These are phyloP conservation scores for Sinosuthora webbiana DNA, from an alignment of 2,113 vertebrate species.

Conservation along the genomic window DNA sequence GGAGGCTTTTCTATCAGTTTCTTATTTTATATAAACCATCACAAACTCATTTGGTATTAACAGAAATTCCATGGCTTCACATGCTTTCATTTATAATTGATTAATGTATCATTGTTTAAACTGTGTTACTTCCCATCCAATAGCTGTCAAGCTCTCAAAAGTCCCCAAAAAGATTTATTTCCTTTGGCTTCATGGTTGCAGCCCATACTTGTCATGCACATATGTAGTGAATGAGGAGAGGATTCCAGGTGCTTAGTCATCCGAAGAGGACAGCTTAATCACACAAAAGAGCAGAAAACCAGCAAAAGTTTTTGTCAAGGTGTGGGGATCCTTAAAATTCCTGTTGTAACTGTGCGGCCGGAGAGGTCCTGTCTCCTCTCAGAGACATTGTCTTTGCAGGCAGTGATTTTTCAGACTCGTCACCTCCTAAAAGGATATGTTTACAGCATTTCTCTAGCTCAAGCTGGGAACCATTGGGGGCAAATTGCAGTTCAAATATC, in stretches of 20 bases:
- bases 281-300: background rate
- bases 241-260: constrained; percentile 8
- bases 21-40: background rate
- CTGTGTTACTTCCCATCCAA: background rate
- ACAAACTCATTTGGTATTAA: background rate
- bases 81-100: background rate
- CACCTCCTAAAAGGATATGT: background rate
- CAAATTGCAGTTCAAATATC: constrained; percentile 32
- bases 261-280: background rate
- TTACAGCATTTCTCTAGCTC: constrained; percentile 22
- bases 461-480: constrained; percentile 13
- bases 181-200: background rate
- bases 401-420: background rate
- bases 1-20: background rate
- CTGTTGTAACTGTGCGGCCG: background rate
- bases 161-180: background rate
- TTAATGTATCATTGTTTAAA: background rate
- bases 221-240: background rate
- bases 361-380: background rate
- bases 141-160: background rate
- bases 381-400: background rate
- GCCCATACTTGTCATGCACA: background rate
- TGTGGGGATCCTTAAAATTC: background rate
- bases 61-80: background rate
- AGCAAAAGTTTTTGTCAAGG: background rate